Evolutionary conservation across 2,888 invertebrate genomes (phyloP).

Genomic region (Metacarcinus magister): DNA sequence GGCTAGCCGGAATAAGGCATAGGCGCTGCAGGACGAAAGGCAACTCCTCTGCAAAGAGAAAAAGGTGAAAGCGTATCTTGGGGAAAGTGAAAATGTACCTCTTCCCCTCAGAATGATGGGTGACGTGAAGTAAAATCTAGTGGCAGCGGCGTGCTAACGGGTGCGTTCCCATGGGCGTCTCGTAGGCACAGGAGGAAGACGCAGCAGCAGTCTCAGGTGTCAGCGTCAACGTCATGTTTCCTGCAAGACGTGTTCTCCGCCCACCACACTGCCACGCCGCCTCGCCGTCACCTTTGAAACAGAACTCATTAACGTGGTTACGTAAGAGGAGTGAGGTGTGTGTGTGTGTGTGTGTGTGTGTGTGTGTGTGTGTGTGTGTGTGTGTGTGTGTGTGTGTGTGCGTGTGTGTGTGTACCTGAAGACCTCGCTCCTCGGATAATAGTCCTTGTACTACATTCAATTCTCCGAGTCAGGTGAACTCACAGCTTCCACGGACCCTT

Average conservation of each 20-base stretch:
- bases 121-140: background rate
- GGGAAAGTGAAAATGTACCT: background rate
- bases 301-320: background rate
- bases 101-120: background rate
- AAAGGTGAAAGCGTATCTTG: background rate
- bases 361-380: background rate
- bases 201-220: background rate
- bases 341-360: too few species aligned
- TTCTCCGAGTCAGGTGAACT: background rate
- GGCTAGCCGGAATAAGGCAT: background rate
- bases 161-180: background rate
- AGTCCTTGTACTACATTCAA: slow-evolving; percentile 8
- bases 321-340: background rate
- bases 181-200: background rate
- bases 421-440: background rate
- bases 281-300: slow-evolving; percentile 21
- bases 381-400: slow-evolving; percentile 14
- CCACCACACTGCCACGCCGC: background rate
- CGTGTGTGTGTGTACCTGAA: background rate
- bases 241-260: background rate
- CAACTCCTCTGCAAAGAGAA: background rate
- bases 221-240: slow-evolving; percentile 1
- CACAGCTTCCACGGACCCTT: background rate
- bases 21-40: background rate
- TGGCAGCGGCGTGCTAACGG: background rate